Percentiles rank a stretch among this genome's conserved stretches.
phyloP scores from a whole-genome alignment of 2,888 invertebrate genomes.

The Penaeus monodon region DNA sequence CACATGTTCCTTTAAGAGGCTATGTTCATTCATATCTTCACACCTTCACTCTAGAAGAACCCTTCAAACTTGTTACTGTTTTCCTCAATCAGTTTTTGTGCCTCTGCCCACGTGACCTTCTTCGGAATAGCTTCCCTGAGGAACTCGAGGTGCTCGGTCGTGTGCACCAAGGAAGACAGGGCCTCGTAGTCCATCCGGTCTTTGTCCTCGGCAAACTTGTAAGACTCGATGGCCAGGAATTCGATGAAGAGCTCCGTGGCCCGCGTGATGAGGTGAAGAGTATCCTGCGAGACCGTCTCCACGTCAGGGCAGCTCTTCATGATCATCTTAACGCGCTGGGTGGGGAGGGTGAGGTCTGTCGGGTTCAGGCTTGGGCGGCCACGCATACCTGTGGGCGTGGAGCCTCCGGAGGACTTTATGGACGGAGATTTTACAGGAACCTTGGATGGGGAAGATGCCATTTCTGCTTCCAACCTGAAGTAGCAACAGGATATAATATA shows the following conservation, averaged over 20 bases:
- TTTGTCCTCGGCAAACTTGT: not conserved
- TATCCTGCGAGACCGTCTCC: conserved; percentile 62
- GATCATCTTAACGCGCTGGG: conserved; percentile 64
- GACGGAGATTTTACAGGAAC: too few relatives aligned
- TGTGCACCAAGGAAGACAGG: conserved; percentile 47
- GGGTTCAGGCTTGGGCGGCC: conserved; percentile 17
- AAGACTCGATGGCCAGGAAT: conserved; percentile 56
- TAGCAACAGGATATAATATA: conserved; percentile 26
- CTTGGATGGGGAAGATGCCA: conserved; percentile 49
- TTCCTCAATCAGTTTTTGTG: conserved; percentile 50
- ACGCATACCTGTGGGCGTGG: not conserved
- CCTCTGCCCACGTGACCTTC: conserved; percentile 62
- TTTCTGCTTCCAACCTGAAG: conserved; percentile 59
- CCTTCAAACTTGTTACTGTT: conserved; percentile 49
- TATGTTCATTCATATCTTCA: too few relatives aligned
- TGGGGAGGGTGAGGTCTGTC: conserved; percentile 52
- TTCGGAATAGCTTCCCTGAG: conserved; percentile 61
- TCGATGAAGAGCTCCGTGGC: conserved; percentile 65
- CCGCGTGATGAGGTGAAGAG: conserved; percentile 62
- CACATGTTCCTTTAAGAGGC: too few relatives aligned
- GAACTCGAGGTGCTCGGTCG: conserved; percentile 55
- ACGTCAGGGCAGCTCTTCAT: conserved; percentile 66
- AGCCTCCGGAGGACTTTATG: conserved; percentile 3
- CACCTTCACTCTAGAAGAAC: conserved; percentile 18
- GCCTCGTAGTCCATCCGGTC: conserved; percentile 49